Evolutionary conservation across 1,140 invertebrate species (phyloP).

Genomic region (Eubasilissa regina): DNA sequence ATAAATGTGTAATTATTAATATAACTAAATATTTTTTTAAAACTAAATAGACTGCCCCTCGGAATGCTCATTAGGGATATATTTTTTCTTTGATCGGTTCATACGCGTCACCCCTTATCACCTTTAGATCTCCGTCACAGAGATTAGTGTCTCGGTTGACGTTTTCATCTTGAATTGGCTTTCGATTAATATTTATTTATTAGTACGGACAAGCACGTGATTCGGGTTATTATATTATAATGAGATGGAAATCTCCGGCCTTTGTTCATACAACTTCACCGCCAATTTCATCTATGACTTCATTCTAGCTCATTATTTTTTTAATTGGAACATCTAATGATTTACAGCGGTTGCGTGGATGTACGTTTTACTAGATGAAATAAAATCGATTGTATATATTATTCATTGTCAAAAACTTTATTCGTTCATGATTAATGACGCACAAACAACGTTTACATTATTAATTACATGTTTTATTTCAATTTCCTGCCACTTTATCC

Average conservation of each 20-base stretch:
- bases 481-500: not conserved
- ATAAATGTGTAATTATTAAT: no score
- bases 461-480: slow-evolving; percentile 20
- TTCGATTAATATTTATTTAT: slow-evolving; percentile 42
- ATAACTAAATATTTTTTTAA: no score
- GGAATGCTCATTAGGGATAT: no score
- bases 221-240: slow-evolving; percentile 41
- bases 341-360: slow-evolving; percentile 24
- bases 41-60: no score
- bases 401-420: slow-evolving; percentile 25
- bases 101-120: slow-evolving; percentile 1
- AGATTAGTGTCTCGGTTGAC: slow-evolving; percentile 49
- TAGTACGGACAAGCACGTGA: slow-evolving; percentile 6
- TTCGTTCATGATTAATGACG: slow-evolving; percentile 22
- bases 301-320: slow-evolving; percentile 37
- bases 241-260: slow-evolving; percentile 48
- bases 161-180: slow-evolving; percentile 44
- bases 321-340: slow-evolving; percentile 45
- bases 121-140: slow-evolving; percentile 27
- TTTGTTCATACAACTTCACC: slow-evolving; percentile 37
- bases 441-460: slow-evolving; percentile 8
- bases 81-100: not conserved
- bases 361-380: slow-evolving; percentile 6
- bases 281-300: slow-evolving; percentile 48
- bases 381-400: slow-evolving; percentile 18